Percentiles rank a stretch among this genome's conserved stretches.
phyloP scores from a whole-genome alignment of 2,888 invertebrate species.

The Smittia sp. region DNA sequence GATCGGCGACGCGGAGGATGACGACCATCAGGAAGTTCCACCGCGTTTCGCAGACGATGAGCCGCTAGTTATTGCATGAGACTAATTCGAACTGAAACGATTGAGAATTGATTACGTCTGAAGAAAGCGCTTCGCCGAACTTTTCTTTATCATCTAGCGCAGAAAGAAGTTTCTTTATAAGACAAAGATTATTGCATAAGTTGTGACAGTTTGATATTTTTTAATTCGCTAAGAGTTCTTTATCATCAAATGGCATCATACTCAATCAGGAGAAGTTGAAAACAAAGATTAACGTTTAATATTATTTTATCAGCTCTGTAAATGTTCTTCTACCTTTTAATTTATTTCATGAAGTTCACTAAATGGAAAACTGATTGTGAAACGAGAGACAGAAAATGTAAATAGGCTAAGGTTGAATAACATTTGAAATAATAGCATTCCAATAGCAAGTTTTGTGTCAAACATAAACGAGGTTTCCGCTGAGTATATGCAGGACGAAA shows the following conservation, averaged over 20 bases:
- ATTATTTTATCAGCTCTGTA: not conserved
- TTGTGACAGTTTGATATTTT: slow-evolving; percentile 12
- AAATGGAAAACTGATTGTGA: too few species aligned
- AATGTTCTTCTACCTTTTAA: not conserved
- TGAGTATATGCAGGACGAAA: too few species aligned
- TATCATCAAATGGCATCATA: not conserved
- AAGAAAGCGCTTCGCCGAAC: not conserved
- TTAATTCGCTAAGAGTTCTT: not conserved
- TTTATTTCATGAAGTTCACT: not conserved
- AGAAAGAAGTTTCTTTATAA: not conserved
- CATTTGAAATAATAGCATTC: not conserved
- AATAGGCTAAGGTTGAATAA: not conserved
- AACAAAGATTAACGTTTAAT: slow-evolving; percentile 28
- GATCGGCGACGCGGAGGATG: slow-evolving; percentile 71
- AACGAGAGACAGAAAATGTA: not conserved
- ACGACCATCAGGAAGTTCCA: slow-evolving; percentile 75
- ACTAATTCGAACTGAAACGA: slow-evolving; percentile 37
- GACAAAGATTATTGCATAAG: slow-evolving; percentile 38
- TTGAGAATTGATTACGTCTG: slow-evolving; percentile 25
- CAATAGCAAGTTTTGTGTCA: not conserved
- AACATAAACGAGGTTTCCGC: too few species aligned
- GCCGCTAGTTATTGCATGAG: slow-evolving; percentile 84
- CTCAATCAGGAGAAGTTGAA: slow-evolving; percentile 18
- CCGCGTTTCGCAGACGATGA: slow-evolving; percentile 92
- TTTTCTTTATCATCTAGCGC: not conserved